Evolutionary conservation across 2,888 invertebrate species (phyloP), one percentile per base, ranked within the genome.

Genomic region (Eristalis intricaria): DNA sequence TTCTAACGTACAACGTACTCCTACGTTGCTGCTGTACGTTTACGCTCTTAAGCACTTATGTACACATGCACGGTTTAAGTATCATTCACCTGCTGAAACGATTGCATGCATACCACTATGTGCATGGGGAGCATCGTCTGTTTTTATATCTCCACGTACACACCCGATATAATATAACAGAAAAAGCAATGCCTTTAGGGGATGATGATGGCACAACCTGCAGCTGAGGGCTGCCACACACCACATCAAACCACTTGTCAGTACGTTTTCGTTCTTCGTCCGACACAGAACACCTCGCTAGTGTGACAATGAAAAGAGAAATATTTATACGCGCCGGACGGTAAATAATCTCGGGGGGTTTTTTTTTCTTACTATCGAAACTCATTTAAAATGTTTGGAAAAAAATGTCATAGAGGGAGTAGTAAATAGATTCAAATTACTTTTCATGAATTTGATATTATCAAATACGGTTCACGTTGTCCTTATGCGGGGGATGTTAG

Each of bases 211-310:
- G 50, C 73, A 82, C 78, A 81, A 81, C 85, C 85, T 82, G 83
- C 83, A 43, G 64, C 58, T 29, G 22, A 63, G 56, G 56, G 69
- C 63, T 40, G 50, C 82, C 70, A 65, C 76, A 75, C 87, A 86
- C 73, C 75, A 63, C 61, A 78, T 70, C 82, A 84, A 66, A 84
- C 84, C 87, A 87, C 87, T 87, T 87, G 87, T 87, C 87, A 87
- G 87, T 87, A 80, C 76, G 75, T 84, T 84, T 78, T 84, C 75
- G 84, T 75, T 75, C 87, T 79, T 73, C 87, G 87, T 73, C 63
- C 71, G 73, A 60, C 79, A 76, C 69, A 71, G 76, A 75, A 76
- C 76, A 61, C 43, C 19, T 32, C 75, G 64, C 60, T 43, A n/a
- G 56, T 60, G 66, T 40, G 23, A 70, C 65, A 66, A 79, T 79